Conservation (phyloP, 1,140 invertebrate genomes). For the Drosophila navojoa region DNA sequence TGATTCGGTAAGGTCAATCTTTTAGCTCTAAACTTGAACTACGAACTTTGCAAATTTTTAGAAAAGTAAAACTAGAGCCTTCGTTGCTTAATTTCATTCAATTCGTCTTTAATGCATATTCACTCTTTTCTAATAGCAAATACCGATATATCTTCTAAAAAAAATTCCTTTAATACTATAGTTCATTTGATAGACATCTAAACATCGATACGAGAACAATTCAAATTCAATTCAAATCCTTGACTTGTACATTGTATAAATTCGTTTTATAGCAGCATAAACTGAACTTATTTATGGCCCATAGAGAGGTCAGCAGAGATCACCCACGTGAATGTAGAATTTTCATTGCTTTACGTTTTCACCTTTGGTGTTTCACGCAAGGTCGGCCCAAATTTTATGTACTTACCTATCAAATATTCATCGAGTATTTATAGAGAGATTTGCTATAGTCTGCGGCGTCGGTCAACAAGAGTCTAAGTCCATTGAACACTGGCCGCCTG, state of each 20-base stretch:
- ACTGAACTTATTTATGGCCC: conserved; percentile 59
- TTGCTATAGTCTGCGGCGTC: conserved; percentile 23
- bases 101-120: too few relatives aligned
- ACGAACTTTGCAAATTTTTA: too few relatives aligned
- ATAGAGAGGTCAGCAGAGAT: conserved; percentile 18
- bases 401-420: conserved; percentile 74
- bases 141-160: too few relatives aligned
- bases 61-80: too few relatives aligned
- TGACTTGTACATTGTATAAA: conserved; percentile 23
- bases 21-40: too few relatives aligned
- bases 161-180: too few relatives aligned
- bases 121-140: too few relatives aligned
- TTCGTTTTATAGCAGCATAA: conserved; percentile 52
- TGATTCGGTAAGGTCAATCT: too few relatives aligned
- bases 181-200: too few relatives aligned
- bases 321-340: conserved; percentile 33
- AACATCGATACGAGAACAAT: background rate
- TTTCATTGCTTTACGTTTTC: conserved; percentile 46
- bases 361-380: conserved; percentile 69
- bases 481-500: conserved; percentile 16
- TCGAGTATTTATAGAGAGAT: conserved; percentile 71
- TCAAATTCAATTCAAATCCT: background rate
- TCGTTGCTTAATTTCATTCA: too few relatives aligned
- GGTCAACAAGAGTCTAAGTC: conserved; percentile 42
- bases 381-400: conserved; percentile 71